Base-by-base conservation (phyloP, 1,140 invertebrate genomes). In the Drosophila repleta region DNA sequence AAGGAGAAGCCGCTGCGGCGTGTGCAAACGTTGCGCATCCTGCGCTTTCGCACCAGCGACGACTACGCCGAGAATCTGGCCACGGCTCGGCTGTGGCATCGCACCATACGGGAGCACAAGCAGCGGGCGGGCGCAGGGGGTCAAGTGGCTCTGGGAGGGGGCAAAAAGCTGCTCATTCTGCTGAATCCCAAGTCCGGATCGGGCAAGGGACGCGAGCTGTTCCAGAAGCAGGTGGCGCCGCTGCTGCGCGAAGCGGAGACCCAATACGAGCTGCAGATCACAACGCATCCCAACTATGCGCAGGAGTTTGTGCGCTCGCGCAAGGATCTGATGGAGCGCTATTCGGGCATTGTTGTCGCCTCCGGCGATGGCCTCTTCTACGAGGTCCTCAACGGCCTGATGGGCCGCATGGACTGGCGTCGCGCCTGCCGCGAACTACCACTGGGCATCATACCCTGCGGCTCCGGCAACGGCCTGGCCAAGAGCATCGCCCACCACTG, bases 311-410 rank as follows among this genome's bases (percentile, higher is more conserved):
- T 98, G 15, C 94, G 95, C 2, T 94, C 93, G 4, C 93, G 94
- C 37, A 95, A 97, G 91, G 93, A 98, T 51, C 94, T 94, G 90
- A 92, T 94, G 62, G 96, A 96, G 93, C 96, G 95, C 76, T 91
- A 91, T 41, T 74, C 68, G 0, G 95, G 95, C 29, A 95, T 99
- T 55, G 93, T 99, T 37, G 95, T 97, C 45, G 96, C 99, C 3
- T 98, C 98, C 0, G 98, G 98, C 15, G 98, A 99, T 93, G 98
- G 98, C 1, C 95, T 99, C 0, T 93, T 99, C 21, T 98, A 95
- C 92, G 98, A 99, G 93, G 96, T 98, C 53, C 92, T 98, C 45
- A 99, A 99, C 92, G 98, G 97, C 1, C 92, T 99, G 53, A 96
- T 98, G 92, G 95, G 96, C 78, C 93, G 98, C 39, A 91, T 94